Evolutionary conservation across 2,113 vertebrate species (phyloP).

Genomic region (Chlorodrepanis virens): DNA sequence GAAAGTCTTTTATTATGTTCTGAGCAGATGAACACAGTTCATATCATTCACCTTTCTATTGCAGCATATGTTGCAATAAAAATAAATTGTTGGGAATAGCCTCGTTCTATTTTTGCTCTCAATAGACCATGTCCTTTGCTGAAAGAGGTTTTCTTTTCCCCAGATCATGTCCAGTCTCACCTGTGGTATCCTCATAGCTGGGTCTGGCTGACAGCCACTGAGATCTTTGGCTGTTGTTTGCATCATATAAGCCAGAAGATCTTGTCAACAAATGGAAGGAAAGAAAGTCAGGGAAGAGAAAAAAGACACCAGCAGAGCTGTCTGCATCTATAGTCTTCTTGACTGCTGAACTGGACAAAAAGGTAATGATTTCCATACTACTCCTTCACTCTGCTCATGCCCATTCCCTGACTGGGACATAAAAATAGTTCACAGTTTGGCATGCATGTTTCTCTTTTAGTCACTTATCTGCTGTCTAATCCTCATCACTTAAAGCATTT

Average conservation of each 20-base stretch:
- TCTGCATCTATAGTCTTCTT: constrained; percentile 79
- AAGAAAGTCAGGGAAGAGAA: constrained; percentile 37
- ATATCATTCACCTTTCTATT: not conserved
- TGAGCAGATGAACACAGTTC: not conserved
- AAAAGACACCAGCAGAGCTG: not conserved
- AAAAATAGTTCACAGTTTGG: not conserved
- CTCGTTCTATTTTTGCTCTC: not conserved
- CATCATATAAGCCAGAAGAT: constrained; percentile 83
- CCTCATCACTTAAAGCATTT: not conserved
- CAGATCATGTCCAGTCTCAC: constrained; percentile 87
- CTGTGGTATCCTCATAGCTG: constrained; percentile 92
- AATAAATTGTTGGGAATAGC: not conserved
- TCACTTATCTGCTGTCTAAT: not conserved
- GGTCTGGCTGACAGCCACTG: constrained; percentile 94
- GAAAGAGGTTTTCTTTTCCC: not conserved
- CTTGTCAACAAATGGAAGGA: constrained; percentile 78
- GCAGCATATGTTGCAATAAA: not conserved
- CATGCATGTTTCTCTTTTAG: not conserved
- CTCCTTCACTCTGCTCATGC: not conserved
- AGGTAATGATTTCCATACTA: constrained; percentile 67
- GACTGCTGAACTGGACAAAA: constrained; percentile 78
- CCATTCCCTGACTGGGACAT: not conserved
- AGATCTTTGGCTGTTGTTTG: constrained; percentile 93
- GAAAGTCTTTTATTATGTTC: not conserved
- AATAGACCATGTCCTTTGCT: not conserved